Evolutionary conservation across 2,888 invertebrate genomes (phyloP), one percentile per base, ranked within the genome.

Genomic region (Stenoptilia bipunctidactyla): DNA sequence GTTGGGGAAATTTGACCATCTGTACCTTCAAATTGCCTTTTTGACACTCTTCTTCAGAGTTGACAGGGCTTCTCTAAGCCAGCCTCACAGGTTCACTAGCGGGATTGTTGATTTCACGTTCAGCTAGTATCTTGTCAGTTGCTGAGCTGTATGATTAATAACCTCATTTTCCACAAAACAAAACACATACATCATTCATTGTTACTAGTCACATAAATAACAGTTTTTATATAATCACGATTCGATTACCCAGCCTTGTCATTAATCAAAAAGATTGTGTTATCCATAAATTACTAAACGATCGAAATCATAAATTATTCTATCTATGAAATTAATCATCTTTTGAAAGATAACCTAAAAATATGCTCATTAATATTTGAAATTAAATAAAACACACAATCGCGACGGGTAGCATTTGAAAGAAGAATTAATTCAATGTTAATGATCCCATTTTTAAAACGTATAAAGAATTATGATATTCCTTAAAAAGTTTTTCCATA

Each of bases 381-480:
- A 60, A 66, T 73, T 64, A 70, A 68, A 71, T 66, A 62, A 65
- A 56, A 65, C 56, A 57, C 57, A 53, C 55, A 52, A 20, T 5
- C 74, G 50, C 71, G 46, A 61, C 70, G 64, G 74, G 75, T 51
- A 58, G 61, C 66, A 58, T 66, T 68, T 66, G 61, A 56, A 57
- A 53, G 53, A 55, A 72, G 71, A 74, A 71, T 68, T 70, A 74
- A 66, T 50, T 61, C 45, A 50, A 61, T 53, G 73, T 76, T 69
- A 74, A 70, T 56, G 59, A 62, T 60, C 59, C 56, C 63, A 62
- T 63, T 65, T 62, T 3, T 62, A 66, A 60, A 66, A 68, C 67
- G 70, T 59, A 60, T 56, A 53, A 47, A 66, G 70, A 72, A 73
- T 75, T 69, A 75, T 75, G 66, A 68, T 70, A 63, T 73, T 58